Evolutionary conservation across 2,888 invertebrate genomes (phyloP).

Genomic region (Ischnus inquisitorius): DNA sequence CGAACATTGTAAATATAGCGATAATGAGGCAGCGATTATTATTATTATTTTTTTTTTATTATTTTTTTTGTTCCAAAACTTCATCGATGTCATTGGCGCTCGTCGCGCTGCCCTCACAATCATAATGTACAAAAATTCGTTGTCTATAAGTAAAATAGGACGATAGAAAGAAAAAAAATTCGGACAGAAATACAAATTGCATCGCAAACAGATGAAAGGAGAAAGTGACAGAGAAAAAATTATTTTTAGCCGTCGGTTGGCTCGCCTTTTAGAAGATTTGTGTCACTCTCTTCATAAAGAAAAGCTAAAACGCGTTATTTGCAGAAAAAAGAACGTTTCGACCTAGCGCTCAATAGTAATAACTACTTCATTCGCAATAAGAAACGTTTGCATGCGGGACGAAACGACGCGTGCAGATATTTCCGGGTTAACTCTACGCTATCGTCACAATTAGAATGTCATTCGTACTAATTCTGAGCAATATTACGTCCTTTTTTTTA

Average conservation of each 20-base stretch:
- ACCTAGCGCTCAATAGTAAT: conserved; percentile 44
- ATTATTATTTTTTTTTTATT: neutral
- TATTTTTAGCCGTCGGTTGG: too few species aligned
- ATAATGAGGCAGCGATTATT: conserved; percentile 42
- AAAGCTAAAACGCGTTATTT: conserved; percentile 23
- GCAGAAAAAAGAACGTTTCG: conserved; percentile 17
- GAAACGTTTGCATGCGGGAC: conserved; percentile 1
- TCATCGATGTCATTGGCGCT: conserved; percentile 28
- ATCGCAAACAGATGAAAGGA: conserved; percentile 30
- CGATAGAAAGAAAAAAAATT: neutral
- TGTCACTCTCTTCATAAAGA: neutral
- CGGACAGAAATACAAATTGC: neutral
- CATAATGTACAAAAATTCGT: conserved; percentile 35
- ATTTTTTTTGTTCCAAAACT: neutral
- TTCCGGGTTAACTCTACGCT: conserved; percentile 20
- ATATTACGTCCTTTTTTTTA: conserved; percentile 13
- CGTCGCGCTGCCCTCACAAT: conserved; percentile 19
- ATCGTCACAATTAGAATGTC: conserved; percentile 7
- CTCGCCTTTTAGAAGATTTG: too few species aligned
- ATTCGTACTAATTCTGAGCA: conserved; percentile 16
- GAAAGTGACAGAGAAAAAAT: neutral
- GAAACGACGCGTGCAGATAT: conserved; percentile 2
- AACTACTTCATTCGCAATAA: conserved; percentile 42
- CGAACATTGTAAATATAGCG: conserved; percentile 62
- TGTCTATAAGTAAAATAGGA: conserved; percentile 27